Evolutionary conservation across 2,113 vertebrate genomes (phyloP).

Genomic region (Scalopus aquaticus): DNA sequence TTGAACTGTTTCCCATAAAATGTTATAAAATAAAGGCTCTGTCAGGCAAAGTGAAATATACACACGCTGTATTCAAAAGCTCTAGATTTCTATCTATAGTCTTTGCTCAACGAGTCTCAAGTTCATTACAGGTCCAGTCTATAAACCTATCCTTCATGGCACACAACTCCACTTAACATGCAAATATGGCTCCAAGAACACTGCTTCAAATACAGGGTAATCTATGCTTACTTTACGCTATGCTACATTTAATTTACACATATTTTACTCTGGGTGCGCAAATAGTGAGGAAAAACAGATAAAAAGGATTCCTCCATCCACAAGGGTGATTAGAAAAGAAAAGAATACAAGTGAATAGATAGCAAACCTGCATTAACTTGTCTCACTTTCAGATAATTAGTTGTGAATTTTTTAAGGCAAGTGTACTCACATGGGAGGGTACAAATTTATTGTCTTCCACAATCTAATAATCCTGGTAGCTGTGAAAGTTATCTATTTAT

Average conservation of each 20-base stretch:
- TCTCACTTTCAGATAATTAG: slow-evolving; percentile 82
- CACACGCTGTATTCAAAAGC: not conserved
- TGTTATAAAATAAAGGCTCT: not conserved
- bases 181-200: slow-evolving; percentile 17
- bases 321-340: slow-evolving; percentile 59
- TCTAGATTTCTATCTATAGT: not conserved
- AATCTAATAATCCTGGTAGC: slow-evolving; percentile 79
- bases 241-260: slow-evolving; percentile 9
- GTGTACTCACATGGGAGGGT: slow-evolving; percentile 78
- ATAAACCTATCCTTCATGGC: not conserved
- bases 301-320: slow-evolving; percentile 21
- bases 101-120: not conserved
- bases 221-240: not conserved
- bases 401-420: slow-evolving; percentile 77
- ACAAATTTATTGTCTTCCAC: slow-evolving; percentile 79
- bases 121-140: not conserved
- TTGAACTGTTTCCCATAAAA: not conserved
- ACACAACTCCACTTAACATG: not conserved
- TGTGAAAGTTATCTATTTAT: slow-evolving; percentile 79
- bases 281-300: not conserved
- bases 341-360: slow-evolving; percentile 32
- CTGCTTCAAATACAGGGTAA: not conserved
- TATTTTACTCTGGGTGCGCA: slow-evolving; percentile 27
- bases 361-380: slow-evolving; percentile 63
- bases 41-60: slow-evolving; percentile 45